phyloP scores from a whole-genome alignment of 2,888 invertebrate genomes.

The Pocota personata region DNA sequence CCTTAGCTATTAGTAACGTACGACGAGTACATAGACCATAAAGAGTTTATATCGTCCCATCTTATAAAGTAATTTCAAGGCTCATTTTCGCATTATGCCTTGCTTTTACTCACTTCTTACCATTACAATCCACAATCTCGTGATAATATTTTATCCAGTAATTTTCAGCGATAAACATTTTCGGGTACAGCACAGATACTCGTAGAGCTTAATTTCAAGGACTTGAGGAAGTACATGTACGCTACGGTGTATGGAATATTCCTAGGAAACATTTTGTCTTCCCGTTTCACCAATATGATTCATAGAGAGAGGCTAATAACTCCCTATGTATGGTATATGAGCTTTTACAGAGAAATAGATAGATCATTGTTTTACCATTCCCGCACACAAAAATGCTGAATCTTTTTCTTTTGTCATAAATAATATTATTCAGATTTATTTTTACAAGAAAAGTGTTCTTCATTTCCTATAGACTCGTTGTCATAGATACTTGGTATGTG shows the following conservation, averaged over 20 bases:
- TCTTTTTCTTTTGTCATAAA: background rate
- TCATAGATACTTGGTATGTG: background rate
- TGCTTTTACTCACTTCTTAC: background rate
- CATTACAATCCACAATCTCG: conserved; percentile 8
- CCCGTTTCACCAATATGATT: background rate
- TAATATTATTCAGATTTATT: background rate
- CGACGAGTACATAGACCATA: background rate
- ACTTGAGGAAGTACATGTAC: background rate
- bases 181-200: background rate
- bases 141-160: conserved; percentile 7
- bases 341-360: background rate
- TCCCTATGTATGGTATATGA: background rate
- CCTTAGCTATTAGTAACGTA: background rate
- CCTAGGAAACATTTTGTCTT: conserved; percentile 3
- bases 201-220: conserved; percentile 8
- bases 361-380: background rate
- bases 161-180: conserved; percentile 22
- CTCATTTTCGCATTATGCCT: conserved; percentile 20
- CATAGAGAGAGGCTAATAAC: conserved; percentile 12
- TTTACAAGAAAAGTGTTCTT: background rate
- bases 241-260: background rate
- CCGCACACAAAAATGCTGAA: background rate
- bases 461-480: conserved; percentile 1
- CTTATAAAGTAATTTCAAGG: conserved; percentile 14
- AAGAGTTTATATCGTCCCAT: background rate